Base-by-base conservation (phyloP, 2,888 invertebrate species). In the Patella pellucida region DNA sequence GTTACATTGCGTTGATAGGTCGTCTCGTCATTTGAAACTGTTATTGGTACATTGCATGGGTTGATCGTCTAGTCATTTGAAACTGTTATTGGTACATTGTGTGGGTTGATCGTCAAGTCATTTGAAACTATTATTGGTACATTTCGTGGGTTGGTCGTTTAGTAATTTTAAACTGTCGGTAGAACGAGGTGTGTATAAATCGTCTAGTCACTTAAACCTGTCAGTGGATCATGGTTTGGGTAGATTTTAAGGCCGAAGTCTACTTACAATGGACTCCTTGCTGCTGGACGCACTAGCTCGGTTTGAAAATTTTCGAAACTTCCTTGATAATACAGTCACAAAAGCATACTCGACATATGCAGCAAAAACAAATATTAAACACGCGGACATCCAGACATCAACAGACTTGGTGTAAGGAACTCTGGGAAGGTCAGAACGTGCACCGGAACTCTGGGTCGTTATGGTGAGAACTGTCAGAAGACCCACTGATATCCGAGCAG, bases 381-480 rank as follows among this genome's bases (percentile, higher is more conserved):
- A 77, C 0, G 75, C 62, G 16, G 72, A 74, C 77, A 77, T 72
- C 72, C 75, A 77, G 9, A 77, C 77, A 62, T 77, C 77, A 19
- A 76, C 72, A 62, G 79, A 76, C 67, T 79, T 79, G 62, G 79
- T 67, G 72, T 79, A 79, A 23, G 79, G 78, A 68, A 79, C 77
- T 52, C 75, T 73, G 62, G 79, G 79, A 19, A 79, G 72, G 9
- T 62, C 11, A 15, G 73, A 52, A n/a, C 72, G 70, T 9, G 79
- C 77, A 19, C 75, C 74, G 23, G 77, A 77, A n/a, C 73, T 79
- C 72, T 76, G 78, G 11, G 80, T 80, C 19, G 79, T 80, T 70
- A 80, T 80, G 54, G 80, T 80, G 52, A 80, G 79, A 12, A 80
- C 79, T n/a, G 80, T 79, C 73, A 78, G 76, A 11, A 80, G 68